A percentile compares a stretch with the other conserved stretches of the same genome.
Conservation (phyloP, 2,113 vertebrate species). For the Oxyura jamaicensis region DNA sequence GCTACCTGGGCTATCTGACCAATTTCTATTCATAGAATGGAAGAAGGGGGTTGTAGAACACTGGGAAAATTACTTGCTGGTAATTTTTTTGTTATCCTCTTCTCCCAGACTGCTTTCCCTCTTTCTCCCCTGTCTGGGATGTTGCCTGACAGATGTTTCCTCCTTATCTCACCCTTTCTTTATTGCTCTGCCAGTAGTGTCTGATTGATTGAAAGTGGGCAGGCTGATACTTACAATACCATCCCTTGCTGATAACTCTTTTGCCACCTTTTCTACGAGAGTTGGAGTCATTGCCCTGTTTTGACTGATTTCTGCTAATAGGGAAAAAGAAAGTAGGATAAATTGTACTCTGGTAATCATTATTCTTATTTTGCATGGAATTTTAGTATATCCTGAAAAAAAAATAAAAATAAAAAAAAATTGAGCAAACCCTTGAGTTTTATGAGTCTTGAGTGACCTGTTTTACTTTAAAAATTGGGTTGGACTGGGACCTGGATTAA, state of each 20-base stretch:
- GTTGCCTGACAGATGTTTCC: constrained; percentile 48
- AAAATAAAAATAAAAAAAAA: neutral
- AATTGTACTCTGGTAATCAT: neutral
- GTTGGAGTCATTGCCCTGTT: constrained; percentile 5
- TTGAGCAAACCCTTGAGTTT: neutral
- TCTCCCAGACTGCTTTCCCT: neutral
- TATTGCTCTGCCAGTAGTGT: constrained; percentile 57
- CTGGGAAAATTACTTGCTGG: constrained; percentile 4
- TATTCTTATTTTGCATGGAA: constrained; percentile 12
- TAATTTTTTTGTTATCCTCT: constrained; percentile 39
- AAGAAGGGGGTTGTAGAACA: neutral
- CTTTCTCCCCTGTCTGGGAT: neutral
- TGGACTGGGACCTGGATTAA: neutral
- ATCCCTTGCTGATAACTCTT: constrained; percentile 40
- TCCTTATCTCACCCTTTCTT: constrained; percentile 61
- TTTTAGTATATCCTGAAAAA: constrained; percentile 15
- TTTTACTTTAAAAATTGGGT: neutral
- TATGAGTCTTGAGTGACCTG: neutral
- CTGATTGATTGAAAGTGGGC: constrained; percentile 59
- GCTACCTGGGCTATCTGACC: neutral
- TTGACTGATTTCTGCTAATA: constrained; percentile 17
- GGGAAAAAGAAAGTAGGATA: neutral
- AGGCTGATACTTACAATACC: constrained; percentile 50
- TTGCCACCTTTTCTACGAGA: constrained; percentile 13
- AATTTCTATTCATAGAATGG: constrained; percentile 28